Base-by-base conservation (phyloP, 2,888 invertebrate genomes). In the Muscina levida region DNA sequence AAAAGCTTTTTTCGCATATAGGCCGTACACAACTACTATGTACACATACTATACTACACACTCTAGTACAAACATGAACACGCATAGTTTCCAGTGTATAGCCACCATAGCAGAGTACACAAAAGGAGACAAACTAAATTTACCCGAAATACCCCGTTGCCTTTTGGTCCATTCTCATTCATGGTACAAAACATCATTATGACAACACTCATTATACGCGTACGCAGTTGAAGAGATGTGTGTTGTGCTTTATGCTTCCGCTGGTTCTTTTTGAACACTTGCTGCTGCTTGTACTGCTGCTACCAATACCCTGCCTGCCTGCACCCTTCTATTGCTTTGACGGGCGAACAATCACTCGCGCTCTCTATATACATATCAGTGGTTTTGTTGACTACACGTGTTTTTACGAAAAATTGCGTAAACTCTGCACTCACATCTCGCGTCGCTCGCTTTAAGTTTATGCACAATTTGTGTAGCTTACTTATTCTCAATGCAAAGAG, bases 331-430 rank as follows among this genome's bases (percentile, higher is more conserved):
- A 15, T 31, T 48, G 19, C 2, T 37, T 10, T 19, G 13, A 22
- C 26, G n/a, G n/a, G n/a, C 57, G 15, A 31, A 2, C 42, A 57
- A 59, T 42, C 37, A 13, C 19, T 1, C 8, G 13, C 62, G 11
- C 62, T 62, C 42, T 10, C 22, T 31, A n/a, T n/a, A n/a, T n/a
- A n/a, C n/a, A n/a, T n/a, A 11, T 82, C 75, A 67, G 42, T 82
- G 82, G 83, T 72, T 44, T 15, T 70, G 79, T 83, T 56, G 73
- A 82, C 84, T 87, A 85, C 87, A 87, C 87, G 87, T 87, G 87
- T 85, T 87, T 62, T 87, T 62, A 85, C 83, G 71, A 84, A 72
- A 66, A 51, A 82, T 86, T 87, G 87, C 86, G 84, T 87, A 86
- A 87, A 87, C n/a, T 75, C 66, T 75, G 56, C 72, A 37, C 74